phyloP scores from a whole-genome alignment of 2,888 invertebrate genomes.

The Entomobrya multifasciata region DNA sequence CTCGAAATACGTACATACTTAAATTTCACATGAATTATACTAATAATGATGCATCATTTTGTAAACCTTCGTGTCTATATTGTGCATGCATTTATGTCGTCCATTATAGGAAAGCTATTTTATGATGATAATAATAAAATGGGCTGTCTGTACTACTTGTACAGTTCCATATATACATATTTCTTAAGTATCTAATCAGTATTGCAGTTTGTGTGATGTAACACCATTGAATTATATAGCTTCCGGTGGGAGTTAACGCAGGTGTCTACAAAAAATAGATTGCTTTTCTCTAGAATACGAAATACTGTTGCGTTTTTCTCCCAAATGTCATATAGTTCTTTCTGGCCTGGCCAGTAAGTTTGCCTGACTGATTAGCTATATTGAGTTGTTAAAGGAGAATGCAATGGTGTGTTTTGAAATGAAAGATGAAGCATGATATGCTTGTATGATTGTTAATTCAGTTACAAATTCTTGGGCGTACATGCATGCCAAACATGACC shows the following conservation, averaged over 20 bases:
- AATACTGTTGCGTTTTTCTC: slow-evolving; percentile 51
- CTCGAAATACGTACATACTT: neutral
- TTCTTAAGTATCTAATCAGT: slow-evolving; percentile 39
- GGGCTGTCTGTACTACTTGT: neutral
- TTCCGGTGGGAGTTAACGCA: slow-evolving; percentile 78
- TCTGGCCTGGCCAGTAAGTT: neutral
- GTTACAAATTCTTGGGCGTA: slow-evolving; percentile 39
- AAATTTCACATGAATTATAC: too few relatives aligned
- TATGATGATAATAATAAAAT: slow-evolving; percentile 57
- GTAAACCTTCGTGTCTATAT: neutral
- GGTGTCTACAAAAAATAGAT: slow-evolving; percentile 66
- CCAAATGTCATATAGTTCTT: too few relatives aligned
- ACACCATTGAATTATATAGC: slow-evolving; percentile 63
- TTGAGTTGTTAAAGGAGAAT: neutral
- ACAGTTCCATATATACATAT: slow-evolving; percentile 13
- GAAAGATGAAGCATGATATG: neutral
- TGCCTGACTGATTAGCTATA: slow-evolving; percentile 9
- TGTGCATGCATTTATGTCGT: neutral
- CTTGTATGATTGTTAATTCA: slow-evolving; percentile 38
- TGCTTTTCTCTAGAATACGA: neutral
- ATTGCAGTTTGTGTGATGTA: slow-evolving; percentile 51
- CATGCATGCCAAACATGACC: slow-evolving; percentile 18
- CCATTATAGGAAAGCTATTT: too few relatives aligned
- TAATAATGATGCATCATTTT: neutral
- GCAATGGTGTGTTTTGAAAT: too few relatives aligned